Evolutionary conservation across 2,797 vertebrate genomes (phyloP).

Genomic region (Prunella strophiata): DNA sequence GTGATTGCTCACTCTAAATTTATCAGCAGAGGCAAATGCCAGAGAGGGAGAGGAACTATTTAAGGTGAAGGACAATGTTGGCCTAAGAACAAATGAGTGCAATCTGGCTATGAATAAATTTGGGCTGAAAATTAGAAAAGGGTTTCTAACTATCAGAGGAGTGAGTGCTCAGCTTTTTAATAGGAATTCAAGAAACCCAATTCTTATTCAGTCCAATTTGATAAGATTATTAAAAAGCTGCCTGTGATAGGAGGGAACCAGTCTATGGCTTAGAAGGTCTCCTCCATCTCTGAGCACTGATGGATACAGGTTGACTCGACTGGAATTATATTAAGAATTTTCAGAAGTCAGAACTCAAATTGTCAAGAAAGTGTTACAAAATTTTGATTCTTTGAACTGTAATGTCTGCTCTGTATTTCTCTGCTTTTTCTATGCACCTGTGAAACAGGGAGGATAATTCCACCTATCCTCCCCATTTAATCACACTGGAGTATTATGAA

Average conservation of each 20-base stretch:
- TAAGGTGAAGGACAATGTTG: conserved; percentile 69
- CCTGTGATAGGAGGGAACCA: not conserved
- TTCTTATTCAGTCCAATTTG: conserved; percentile 28
- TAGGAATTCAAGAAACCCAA: conserved; percentile 16
- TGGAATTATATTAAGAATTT: not conserved
- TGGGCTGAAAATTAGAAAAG: conserved; percentile 53
- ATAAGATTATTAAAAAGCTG: conserved; percentile 47
- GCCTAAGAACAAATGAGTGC: conserved; percentile 60
- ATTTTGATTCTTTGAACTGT: not conserved
- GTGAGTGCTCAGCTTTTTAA: conserved; percentile 43
- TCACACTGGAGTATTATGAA: conserved; percentile 15
- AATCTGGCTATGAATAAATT: conserved; percentile 69
- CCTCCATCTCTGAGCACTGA: not conserved
- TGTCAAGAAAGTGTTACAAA: not conserved
- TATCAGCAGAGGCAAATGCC: conserved; percentile 54
- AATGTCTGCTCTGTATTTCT: not conserved
- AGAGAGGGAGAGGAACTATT: conserved; percentile 52
- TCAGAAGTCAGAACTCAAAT: not conserved
- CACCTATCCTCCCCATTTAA: not conserved
- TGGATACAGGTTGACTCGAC: not conserved
- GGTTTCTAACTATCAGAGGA: conserved; percentile 39
- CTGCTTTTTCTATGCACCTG: not conserved
- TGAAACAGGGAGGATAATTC: not conserved
- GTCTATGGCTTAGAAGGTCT: not conserved
- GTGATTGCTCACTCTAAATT: conserved; percentile 64